Percentiles rank a stretch among this genome's conserved stretches.
phyloP scores from a whole-genome alignment of 2,113 vertebrate genomes.

The Calidris pugnax region DNA sequence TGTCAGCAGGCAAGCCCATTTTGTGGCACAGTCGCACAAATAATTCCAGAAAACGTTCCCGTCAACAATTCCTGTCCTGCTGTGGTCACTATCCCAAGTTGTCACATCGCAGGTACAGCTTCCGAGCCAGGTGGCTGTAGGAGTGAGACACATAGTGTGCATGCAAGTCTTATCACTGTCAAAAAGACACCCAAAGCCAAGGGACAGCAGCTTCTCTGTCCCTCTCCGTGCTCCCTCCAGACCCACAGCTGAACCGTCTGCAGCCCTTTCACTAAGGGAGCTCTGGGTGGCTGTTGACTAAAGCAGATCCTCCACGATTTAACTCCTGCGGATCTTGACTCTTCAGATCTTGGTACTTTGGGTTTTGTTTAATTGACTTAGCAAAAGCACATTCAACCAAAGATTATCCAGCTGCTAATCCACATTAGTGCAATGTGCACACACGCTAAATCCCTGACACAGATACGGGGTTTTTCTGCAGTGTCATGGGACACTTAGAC shows the following conservation, averaged over 20 bases:
- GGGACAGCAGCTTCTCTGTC: not conserved
- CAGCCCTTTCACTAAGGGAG: not conserved
- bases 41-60: not conserved
- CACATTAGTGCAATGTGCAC: not conserved
- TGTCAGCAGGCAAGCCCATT: not conserved
- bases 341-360: not conserved
- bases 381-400: slow-evolving; percentile 42
- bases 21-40: not conserved
- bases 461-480: not conserved
- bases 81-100: not conserved
- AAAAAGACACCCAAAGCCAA: not conserved
- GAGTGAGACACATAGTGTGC: not conserved
- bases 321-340: not conserved
- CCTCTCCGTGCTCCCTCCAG: not conserved
- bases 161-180: not conserved
- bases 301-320: not conserved
- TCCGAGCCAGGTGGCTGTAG: not conserved
- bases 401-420: slow-evolving; percentile 43
- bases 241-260: not conserved
- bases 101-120: not conserved
- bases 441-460: not conserved
- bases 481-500: not conserved
- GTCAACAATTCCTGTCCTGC: not conserved
- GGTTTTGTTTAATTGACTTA: slow-evolving; percentile 42
- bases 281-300: not conserved